Base-by-base conservation (phyloP, 2,888 invertebrate genomes). In the Lithophane semibrunnea region DNA sequence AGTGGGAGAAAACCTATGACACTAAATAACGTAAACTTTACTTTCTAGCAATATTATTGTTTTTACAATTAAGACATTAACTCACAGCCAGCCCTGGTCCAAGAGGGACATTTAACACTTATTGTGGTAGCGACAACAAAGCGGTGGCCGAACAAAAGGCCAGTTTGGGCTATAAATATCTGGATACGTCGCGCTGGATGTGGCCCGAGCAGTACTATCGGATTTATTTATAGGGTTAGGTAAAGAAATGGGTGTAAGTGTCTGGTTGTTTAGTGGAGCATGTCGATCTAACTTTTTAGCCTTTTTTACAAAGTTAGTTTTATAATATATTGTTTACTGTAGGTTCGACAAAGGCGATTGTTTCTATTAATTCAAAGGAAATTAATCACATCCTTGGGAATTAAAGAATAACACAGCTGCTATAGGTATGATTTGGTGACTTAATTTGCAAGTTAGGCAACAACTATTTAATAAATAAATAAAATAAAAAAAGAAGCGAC, bases 91-190 rank as follows among this genome's bases (percentile, higher is more conserved):
- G 82, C 90, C 90, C 89, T 89, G 89, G 83, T 88, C 91, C 91
- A 86, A 88, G 89, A 84, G 89, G 88, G 86, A 89, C 92, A 93
- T 94, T 95, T 95, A 95, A 94, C 95, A 94, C 95, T 91, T 91
- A 92, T 93, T 94, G 95, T 94, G 93, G 92, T 90, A 90, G 87
- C 88, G 83, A 88, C 91, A 92, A 95, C 95, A 95, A 95, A 94
- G 93, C 91, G 90, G 87, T 88, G 79, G 76, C 82, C 90, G 82
- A 90, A 93, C 93, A 93, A 94, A 93, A 90, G 92, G 90, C 86
- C 85, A 85, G 86, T 83, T 84, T 56, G 68, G 82, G 86, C 85
- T 86, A 88, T 86, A 86, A 80, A 83, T 84, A 79, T 88, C 73
- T 67, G 74, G 64, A 74, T 56, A 78, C 68, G 56, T 78, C 66